Percentiles rank a stretch among this genome's conserved stretches.
These are phyloP conservation scores for Galaxea fascicularis DNA, from an alignment of 92 coral and sea anemone species.

Conservation along the genomic window DNA sequence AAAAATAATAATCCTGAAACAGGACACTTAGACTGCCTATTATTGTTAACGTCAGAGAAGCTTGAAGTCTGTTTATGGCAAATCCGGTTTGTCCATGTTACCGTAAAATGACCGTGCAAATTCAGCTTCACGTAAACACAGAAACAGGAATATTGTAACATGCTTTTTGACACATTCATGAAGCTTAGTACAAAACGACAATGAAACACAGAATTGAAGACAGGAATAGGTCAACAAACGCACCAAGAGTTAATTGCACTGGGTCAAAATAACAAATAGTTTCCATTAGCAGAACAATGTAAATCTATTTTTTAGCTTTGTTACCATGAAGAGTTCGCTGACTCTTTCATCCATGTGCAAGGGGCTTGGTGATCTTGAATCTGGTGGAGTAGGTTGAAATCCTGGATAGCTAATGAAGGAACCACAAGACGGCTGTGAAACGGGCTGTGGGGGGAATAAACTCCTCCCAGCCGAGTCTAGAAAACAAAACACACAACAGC, in stretches of 20 bases:
- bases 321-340: conserved; percentile 67
- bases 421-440: conserved; percentile 51
- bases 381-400: conserved; percentile 94
- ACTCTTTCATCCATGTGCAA: conserved; percentile 75
- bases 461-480: conserved; percentile 80
- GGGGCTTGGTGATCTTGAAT: conserved; percentile 94
- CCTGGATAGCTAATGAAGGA: conserved; percentile 56
- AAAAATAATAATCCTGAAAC: too few species aligned
- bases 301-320: not conserved
- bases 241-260: not conserved
- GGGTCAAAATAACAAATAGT: not conserved
- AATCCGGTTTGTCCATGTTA: too few species aligned
- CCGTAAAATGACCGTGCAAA: not conserved
- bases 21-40: too few species aligned
- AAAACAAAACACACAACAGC: conserved; percentile 15
- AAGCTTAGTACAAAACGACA: too few species aligned
- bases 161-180: too few species aligned
- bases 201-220: too few species aligned
- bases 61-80: too few species aligned
- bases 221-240: not conserved
- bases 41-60: too few species aligned
- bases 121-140: not conserved
- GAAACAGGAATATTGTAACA: not conserved
- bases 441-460: conserved; percentile 73
- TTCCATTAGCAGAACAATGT: not conserved